phyloP scores from a whole-genome alignment of 1,140 invertebrate genomes.

The Drosophila equinoxialis region DNA sequence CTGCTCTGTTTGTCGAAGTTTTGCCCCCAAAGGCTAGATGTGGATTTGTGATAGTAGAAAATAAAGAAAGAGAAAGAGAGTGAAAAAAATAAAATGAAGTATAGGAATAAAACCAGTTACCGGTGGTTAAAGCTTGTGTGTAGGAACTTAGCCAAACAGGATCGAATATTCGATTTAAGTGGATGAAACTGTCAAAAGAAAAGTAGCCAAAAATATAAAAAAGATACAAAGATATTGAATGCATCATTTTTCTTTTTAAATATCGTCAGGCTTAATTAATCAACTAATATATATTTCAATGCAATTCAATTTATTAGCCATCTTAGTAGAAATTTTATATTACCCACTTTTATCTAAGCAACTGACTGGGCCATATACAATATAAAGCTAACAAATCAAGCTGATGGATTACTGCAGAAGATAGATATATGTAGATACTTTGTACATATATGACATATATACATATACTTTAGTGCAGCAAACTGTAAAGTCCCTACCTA shows the following conservation, averaged over 20 bases:
- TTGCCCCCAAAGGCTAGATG: conserved; percentile 42
- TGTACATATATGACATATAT: too few species aligned
- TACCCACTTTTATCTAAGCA: neutral
- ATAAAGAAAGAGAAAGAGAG: neutral
- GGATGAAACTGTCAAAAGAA: neutral
- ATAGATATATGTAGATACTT: conserved; percentile 35
- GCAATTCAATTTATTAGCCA: too few species aligned
- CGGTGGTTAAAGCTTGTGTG: conserved; percentile 40
- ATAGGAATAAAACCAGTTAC: conserved; percentile 46
- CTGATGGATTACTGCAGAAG: conserved; percentile 66
- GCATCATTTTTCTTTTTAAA: neutral
- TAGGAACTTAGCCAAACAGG: neutral
- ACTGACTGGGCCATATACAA: neutral
- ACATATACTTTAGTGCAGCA: conserved; percentile 4
- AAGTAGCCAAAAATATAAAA: neutral
- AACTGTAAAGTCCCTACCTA: neutral
- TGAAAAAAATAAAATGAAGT: conserved; percentile 10
- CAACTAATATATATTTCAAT: neutral
- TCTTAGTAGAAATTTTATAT: too few species aligned
- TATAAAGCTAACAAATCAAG: conserved; percentile 22
- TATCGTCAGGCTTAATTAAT: neutral
- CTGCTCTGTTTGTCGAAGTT: conserved; percentile 31
- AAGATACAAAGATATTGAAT: neutral
- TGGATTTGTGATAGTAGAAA: conserved; percentile 61
- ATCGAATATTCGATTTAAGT: conserved; percentile 10